Percentiles rank a stretch among this genome's conserved stretches.
phyloP scores from a whole-genome alignment of 2,113 vertebrate species.

The Cephalopholis sonnerati region DNA sequence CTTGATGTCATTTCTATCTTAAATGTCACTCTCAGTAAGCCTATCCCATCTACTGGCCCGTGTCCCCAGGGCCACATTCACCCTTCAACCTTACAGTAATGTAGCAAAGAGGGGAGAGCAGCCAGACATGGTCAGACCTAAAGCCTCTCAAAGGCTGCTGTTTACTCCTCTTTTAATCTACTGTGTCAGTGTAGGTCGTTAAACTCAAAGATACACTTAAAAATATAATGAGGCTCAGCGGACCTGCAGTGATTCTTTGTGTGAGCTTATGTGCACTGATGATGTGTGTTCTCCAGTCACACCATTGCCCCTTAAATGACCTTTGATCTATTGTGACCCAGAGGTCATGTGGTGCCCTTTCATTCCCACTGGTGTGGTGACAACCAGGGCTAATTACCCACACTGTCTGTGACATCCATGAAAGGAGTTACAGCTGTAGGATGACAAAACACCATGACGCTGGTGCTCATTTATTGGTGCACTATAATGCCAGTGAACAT shows the following conservation, averaged over 20 bases:
- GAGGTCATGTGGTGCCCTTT: constrained; percentile 67
- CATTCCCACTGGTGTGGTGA: constrained; percentile 70
- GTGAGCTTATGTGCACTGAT: constrained; percentile 16
- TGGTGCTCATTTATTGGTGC: constrained; percentile 58
- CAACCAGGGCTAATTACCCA: constrained; percentile 78
- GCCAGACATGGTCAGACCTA: constrained; percentile 41
- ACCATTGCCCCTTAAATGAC: constrained; percentile 66
- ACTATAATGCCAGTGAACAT: constrained; percentile 42
- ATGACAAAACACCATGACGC: constrained; percentile 71
- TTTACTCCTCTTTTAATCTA: constrained; percentile 73
- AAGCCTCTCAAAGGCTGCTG: constrained; percentile 43
- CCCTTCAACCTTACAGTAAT: constrained; percentile 78
- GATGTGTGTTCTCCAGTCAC: constrained; percentile 49
- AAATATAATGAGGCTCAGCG: constrained; percentile 56
- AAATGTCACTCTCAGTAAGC: constrained; percentile 79
- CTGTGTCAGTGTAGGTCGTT: constrained; percentile 62
- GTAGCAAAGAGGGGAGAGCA: constrained; percentile 63
- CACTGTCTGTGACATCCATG: constrained; percentile 66
- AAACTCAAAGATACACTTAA: constrained; percentile 48
- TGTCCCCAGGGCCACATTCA: constrained; percentile 72
- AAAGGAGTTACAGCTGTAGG: constrained; percentile 68
- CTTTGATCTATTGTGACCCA: constrained; percentile 74
- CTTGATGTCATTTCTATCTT: constrained; percentile 76
- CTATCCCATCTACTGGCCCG: constrained; percentile 58
- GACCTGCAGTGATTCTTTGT: background rate